These are phyloP conservation scores for Palythoa caribaeorum DNA, from an alignment of 92 coral and sea anemone species.

Conservation along the genomic window DNA sequence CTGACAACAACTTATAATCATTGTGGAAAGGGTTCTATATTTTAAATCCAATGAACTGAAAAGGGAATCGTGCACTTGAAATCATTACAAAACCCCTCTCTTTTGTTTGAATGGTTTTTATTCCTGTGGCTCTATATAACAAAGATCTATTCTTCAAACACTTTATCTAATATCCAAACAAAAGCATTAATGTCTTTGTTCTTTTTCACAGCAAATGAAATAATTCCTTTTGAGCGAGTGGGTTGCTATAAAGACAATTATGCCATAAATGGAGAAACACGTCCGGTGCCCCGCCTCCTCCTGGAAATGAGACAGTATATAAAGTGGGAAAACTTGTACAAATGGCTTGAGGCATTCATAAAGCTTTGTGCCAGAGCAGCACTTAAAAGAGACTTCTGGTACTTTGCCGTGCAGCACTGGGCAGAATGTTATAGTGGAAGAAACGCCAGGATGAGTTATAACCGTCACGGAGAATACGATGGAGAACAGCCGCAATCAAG, in stretches of 20 bases:
- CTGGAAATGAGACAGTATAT: neutral
- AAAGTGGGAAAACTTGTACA: neutral
- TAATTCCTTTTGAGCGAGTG: conserved; percentile 21
- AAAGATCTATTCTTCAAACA: too few species aligned
- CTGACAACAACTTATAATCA: too few species aligned
- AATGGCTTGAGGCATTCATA: neutral
- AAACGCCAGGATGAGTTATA: conserved; percentile 14
- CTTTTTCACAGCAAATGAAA: neutral
- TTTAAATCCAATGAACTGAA: too few species aligned
- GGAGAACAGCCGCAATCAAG: neutral
- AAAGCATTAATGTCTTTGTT: neutral
- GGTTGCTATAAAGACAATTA: conserved; percentile 36
- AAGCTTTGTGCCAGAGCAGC: conserved; percentile 21
- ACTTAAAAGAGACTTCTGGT: conserved; percentile 20
- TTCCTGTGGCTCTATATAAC: too few species aligned
- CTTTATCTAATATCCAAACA: too few species aligned
- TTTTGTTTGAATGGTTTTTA: too few species aligned
- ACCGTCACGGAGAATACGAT: conserved; percentile 4
- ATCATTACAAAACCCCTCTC: too few species aligned
- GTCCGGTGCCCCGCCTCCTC: conserved; percentile 17
- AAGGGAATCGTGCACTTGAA: too few species aligned
- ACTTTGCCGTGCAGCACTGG: conserved; percentile 36
- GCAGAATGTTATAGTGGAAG: conserved; percentile 34
- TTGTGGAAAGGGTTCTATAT: too few species aligned
- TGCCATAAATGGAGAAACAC: neutral